Conservation (phyloP, 2,888 invertebrate genomes). For the Mythimna ferrago region DNA sequence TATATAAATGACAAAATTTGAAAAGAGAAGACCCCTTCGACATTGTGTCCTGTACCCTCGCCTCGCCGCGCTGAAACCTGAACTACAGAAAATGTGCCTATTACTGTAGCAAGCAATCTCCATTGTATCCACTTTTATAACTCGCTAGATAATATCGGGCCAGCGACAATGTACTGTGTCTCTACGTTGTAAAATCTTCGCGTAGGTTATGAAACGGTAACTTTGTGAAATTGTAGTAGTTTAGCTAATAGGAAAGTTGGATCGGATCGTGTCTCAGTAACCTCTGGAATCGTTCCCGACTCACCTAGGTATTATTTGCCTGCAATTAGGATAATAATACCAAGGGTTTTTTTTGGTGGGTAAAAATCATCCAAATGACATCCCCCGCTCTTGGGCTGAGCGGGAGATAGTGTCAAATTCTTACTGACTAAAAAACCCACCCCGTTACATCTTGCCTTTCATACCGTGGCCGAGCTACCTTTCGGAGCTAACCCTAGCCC, state of each 20-base stretch:
- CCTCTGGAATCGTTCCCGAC: no score
- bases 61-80: conserved; percentile 3
- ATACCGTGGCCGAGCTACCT: no score
- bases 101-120: conserved; percentile 42
- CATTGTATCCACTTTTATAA: conserved; percentile 50
- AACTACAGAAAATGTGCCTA: conserved; percentile 24
- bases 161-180: conserved; percentile 26
- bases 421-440: no score
- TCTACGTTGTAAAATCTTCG: conserved; percentile 35
- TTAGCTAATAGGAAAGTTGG: neutral
- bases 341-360: no score
- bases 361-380: no score
- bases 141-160: conserved; percentile 33
- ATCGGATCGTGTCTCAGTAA: neutral
- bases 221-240: conserved; percentile 14
- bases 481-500: no score
- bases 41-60: neutral
- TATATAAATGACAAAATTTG: neutral
- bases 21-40: neutral
- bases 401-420: no score
- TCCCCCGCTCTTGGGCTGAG: no score
- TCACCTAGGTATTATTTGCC: neutral
- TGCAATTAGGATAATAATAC: no score
- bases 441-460: no score
- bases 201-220: neutral